Evolutionary conservation across 2,888 invertebrate genomes (phyloP), one percentile per base, ranked within the genome.

Genomic region (Tiphia femorata): DNA sequence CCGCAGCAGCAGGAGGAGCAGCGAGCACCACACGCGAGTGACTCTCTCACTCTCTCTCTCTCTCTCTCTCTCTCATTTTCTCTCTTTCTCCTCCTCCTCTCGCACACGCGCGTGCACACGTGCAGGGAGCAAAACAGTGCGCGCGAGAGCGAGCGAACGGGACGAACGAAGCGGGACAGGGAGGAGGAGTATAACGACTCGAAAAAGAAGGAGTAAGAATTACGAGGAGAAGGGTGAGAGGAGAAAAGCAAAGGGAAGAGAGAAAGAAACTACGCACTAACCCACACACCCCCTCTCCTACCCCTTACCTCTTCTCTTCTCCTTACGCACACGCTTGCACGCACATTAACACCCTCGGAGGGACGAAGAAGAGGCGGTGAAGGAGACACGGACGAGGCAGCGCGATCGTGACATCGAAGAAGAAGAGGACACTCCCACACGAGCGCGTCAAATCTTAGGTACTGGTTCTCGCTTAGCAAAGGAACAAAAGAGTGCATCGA

Each of bases 291-390:
- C n/a, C n/a, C n/a, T n/a, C n/a, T n/a, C n/a, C n/a, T n/a, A n/a
- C n/a, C n/a, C n/a, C n/a, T n/a, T n/a, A n/a, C n/a, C n/a, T n/a
- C n/a, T n/a, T n/a, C n/a, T n/a, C n/a, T n/a, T n/a, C n/a, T n/a
- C 59, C 43, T 67, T 63, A 60, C 64, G 64, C 73, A 75, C 62
- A 66, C 68, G 68, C 69, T 73, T 72, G 66, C 74, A 51, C 69
- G 61, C 57, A 61, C 71, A 68, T 70, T 62, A 64, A 70, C 73
- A 68, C 64, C 67, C 59, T 69, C 47, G 54, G 55, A 62, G 58
- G 51, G 61, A 65, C 58, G 43, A 46, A 30, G 41, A 12, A 53
- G 30, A 2, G 21, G n/a, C n/a, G n/a, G n/a, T 20, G 21, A 17
- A 7, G n/a, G n/a, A n/a, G n/a, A n/a, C n/a, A n/a, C n/a, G n/a